A percentile compares a stretch with the other conserved stretches of the same genome.
Evolutionary conservation across 2,888 invertebrate genomes (phyloP).

Genomic region (Meiosimyza decipiens): DNA sequence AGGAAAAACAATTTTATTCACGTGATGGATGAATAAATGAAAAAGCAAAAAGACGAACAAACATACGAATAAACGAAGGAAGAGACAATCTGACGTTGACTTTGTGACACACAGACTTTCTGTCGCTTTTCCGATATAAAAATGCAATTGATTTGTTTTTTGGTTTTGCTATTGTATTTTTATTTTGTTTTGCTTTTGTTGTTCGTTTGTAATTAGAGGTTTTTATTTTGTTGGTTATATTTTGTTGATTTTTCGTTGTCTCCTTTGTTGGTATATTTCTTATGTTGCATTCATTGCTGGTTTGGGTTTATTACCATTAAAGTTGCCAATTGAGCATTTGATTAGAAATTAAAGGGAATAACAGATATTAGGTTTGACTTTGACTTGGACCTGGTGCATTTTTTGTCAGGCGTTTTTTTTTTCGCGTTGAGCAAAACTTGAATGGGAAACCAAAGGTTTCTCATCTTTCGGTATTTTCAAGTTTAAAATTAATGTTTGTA

Average conservation of each 20-base stretch:
- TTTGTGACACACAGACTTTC: conserved; percentile 13
- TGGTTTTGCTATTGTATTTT: not conserved
- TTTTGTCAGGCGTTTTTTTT: too few relatives aligned
- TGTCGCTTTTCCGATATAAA: conserved; percentile 20
- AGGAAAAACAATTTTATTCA: conserved; percentile 17
- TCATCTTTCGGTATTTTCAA: not conserved
- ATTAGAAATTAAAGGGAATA: not conserved
- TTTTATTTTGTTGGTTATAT: not conserved
- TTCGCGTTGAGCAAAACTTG: too few relatives aligned
- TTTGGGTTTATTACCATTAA: not conserved
- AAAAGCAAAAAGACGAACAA: not conserved
- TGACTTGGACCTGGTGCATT: too few relatives aligned
- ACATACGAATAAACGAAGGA: conserved; percentile 6
- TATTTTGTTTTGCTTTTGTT: not conserved
- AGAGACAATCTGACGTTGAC: conserved; percentile 14
- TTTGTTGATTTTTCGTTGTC: not conserved
- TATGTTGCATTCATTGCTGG: not conserved
- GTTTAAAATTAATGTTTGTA: not conserved
- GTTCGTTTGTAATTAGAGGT: not conserved
- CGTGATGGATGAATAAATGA: conserved; percentile 24
- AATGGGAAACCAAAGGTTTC: too few relatives aligned
- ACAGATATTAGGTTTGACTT: conserved; percentile 1
- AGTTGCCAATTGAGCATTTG: conserved; percentile 26
- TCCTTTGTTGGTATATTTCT: not conserved
- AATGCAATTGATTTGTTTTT: too few relatives aligned